Base-by-base conservation (phyloP, 2,113 vertebrate species). In the Polyodon spathula region DNA sequence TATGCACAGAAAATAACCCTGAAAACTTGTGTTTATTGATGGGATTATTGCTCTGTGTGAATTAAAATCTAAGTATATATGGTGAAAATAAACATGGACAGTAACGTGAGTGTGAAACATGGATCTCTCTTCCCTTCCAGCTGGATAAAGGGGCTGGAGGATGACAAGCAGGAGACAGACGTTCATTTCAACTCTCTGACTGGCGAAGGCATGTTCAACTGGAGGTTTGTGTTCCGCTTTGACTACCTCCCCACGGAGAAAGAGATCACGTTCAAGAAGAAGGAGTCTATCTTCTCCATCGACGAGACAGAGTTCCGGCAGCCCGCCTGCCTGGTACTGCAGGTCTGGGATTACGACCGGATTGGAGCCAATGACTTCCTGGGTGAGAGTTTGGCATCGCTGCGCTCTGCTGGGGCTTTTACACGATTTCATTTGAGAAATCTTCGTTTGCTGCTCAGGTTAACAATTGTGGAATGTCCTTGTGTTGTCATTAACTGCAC, bases 181-280 rank as follows among this genome's bases (percentile, higher is more conserved):
- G 86, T 90, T 56, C 88, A 88, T 70, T 88, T 88, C 37, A 88
- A 84, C 70, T 90, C 88, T 8, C 71, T 89, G 66, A 89, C 83
- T 0, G 85, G 85, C 8, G 88, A 88, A 71, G 88, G 84, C 4
- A 89, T 87, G 73, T 88, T 89, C 75, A 90, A 85, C 65, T 87
- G 86, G 88, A 71, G 85, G n/a, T 89, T 89, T 6, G 69, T 90
- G 56, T 89, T 84, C 61, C 78, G 27, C 52, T 90, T 90, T 37
- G 75, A 74, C 72, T 89, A 86, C 55, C 79, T 88, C 59, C 85
- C 86, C 0, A 81, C 77, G 0, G 86, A 89, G 72, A 79, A 81
- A 50, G 79, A 89, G 70, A 86, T 89, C 66, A 84, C 74, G 39
- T 65, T 86, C 66, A 67, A 74, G 60, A 78, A 74, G 56, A 71